Evolutionary conservation across 2,888 invertebrate genomes (phyloP), one percentile per base, ranked within the genome.

Genomic region (Himalopsyche kuldschensis): DNA sequence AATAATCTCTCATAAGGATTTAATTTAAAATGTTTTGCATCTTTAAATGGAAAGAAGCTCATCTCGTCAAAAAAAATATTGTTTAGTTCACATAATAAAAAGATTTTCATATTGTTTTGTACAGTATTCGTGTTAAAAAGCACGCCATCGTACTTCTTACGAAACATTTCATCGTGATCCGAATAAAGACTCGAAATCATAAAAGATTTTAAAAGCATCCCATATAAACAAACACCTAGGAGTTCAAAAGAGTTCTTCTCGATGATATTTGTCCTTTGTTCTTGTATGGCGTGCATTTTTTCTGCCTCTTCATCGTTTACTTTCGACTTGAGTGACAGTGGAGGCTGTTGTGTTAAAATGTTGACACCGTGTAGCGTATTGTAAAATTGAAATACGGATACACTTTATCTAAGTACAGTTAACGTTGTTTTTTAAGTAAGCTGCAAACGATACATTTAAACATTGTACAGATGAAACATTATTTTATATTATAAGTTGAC

Each of bases 161-260:
- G 30, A 24, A 76, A 32, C n/a, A 76, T 76, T 76, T 35, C n/a
- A 4, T n/a, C 41, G 76, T 76, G 76, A 76, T 35, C 76, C 76
- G 76, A 76, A 41, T 76, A 76, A 76, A 32, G 35, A 32, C 76
- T 20, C 32, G 0, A 32, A 76, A 76, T 76, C 76, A 76, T 76
- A 76, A 76, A 76, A 76, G 76, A 76, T 76, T 76, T 76, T 15
- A 20, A 76, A 76, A 76, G 76, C 32, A 17, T 24, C 76, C 35
- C 76, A 76, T 32, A 76, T 41, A 76, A 76, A 76, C 76, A 76
- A 76, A 76, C 76, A 76, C 76, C 76, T 76, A 20, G 76, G 27
- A 69, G 20, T 76, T 76, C 76, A 76, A 76, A 76, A 32, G 41
- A 32, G 20, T 76, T 76, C 32, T 41, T 41, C 32, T 41, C 76